Conservation (phyloP, 2,797 vertebrate genomes). For the Mycteria americana region DNA sequence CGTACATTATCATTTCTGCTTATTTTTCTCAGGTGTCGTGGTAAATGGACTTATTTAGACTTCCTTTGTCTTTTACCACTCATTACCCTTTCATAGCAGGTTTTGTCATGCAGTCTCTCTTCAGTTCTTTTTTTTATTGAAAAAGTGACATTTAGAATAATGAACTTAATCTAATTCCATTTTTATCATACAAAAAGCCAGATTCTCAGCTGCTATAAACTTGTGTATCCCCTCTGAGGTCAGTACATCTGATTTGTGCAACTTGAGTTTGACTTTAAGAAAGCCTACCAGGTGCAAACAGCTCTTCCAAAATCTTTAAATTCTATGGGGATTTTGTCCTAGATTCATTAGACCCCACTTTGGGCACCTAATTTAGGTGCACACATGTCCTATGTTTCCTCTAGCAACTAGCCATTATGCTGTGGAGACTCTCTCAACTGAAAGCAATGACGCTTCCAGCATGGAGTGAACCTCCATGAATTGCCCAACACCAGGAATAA, state of each 20-base stretch:
- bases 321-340: background rate
- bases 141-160: constrained; percentile 45
- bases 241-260: background rate
- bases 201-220: constrained; percentile 7
- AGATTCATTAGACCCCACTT: background rate
- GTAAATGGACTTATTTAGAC: constrained; percentile 19
- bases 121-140: background rate
- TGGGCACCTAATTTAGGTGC: background rate
- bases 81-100: constrained; percentile 2
- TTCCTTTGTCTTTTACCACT: constrained; percentile 25
- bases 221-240: background rate
- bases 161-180: constrained; percentile 21
- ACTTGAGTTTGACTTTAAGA: background rate
- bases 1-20: background rate
- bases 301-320: background rate
- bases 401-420: background rate
- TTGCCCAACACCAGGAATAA: background rate
- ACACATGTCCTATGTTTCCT: background rate
- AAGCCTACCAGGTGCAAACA: background rate
- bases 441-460: background rate
- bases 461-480: background rate
- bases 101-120: constrained; percentile 30
- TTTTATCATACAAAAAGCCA: constrained; percentile 1
- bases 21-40: background rate
- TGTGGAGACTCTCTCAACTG: background rate